Evolutionary conservation across 2,888 invertebrate species (phyloP).

Genomic region (Hoplodrina blanda): DNA sequence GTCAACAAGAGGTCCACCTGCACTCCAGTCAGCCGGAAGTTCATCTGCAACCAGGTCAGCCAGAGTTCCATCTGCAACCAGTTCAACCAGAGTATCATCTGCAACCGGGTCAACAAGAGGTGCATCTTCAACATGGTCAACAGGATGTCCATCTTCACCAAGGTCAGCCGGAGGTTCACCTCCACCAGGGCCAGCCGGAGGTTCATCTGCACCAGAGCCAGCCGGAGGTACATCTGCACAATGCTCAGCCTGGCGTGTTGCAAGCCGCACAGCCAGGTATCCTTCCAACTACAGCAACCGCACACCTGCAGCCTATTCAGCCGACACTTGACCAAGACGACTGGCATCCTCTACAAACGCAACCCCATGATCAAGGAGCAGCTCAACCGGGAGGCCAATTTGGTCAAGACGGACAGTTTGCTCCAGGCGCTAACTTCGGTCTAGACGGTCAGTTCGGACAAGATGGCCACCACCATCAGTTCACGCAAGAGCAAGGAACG

Average conservation of each 20-base stretch:
- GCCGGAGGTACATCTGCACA: constrained; percentile 66
- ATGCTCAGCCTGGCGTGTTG: constrained; percentile 61
- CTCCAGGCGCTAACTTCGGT: constrained; percentile 24
- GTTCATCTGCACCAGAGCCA: constrained; percentile 68
- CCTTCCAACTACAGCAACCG: constrained; percentile 55
- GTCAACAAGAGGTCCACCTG: constrained; percentile 48
- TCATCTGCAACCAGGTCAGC: constrained; percentile 48
- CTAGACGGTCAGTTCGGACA: constrained; percentile 50
- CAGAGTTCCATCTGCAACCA: constrained; percentile 50
- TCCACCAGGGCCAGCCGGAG: constrained; percentile 59
- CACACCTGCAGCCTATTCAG: constrained; percentile 66
- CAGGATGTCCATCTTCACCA: constrained; percentile 44
- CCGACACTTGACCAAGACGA: constrained; percentile 80
- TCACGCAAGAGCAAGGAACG: constrained; percentile 82
- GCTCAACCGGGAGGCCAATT: constrained; percentile 69
- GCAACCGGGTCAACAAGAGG: constrained; percentile 50
- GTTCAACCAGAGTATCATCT: constrained; percentile 51
- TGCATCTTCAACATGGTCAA: constrained; percentile 55
- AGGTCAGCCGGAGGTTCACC: constrained; percentile 50
- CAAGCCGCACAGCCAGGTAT: constrained; percentile 57
- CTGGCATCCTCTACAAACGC: constrained; percentile 84
- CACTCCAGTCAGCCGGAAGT: constrained; percentile 50
- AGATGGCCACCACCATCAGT: constrained; percentile 77
- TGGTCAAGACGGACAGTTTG: constrained; percentile 44
- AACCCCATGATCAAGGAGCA: constrained; percentile 71